Percentiles rank a stretch among this genome's conserved stretches.
Conservation (phyloP, 2,113 vertebrate genomes). For the Callipepla squamata region DNA sequence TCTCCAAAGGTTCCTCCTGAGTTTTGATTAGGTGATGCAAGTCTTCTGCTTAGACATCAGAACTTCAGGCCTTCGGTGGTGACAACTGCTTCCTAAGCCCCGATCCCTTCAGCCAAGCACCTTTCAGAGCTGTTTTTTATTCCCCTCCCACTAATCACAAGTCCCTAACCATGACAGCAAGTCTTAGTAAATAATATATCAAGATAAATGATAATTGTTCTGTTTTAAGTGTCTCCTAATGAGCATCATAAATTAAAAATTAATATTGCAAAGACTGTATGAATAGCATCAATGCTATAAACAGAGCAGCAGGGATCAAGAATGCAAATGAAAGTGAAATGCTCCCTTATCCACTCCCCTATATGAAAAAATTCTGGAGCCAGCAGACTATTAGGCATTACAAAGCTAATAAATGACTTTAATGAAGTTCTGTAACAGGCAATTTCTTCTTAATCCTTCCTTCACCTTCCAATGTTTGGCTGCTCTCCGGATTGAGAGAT, state of each 20-base stretch:
- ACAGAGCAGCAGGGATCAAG: constrained; percentile 85
- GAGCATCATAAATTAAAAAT: constrained; percentile 98
- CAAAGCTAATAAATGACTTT: constrained; percentile 66
- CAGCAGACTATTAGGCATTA: constrained; percentile 67
- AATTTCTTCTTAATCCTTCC: constrained; percentile 60
- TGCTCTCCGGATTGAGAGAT: background rate
- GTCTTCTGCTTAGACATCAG: constrained; percentile 73
- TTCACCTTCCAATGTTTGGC: constrained; percentile 43
- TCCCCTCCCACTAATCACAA: constrained; percentile 80
- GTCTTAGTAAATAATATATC: constrained; percentile 99
- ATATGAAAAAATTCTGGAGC: constrained; percentile 54
- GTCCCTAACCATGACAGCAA: constrained; percentile 91
- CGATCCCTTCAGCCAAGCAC: constrained; percentile 53
- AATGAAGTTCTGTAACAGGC: constrained; percentile 58
- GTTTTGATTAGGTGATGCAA: constrained; percentile 78
- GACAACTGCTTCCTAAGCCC: constrained; percentile 61
- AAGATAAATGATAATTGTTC: constrained; percentile 99
- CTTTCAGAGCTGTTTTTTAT: constrained; percentile 71
- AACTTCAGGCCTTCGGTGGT: constrained; percentile 73
- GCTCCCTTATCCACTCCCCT: constrained; percentile 51
- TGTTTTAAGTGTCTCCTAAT: constrained; percentile 93
- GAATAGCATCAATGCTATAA: constrained; percentile 84
- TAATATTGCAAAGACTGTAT: constrained; percentile 91
- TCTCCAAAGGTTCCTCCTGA: constrained; percentile 74
- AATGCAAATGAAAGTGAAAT: constrained; percentile 83